Evolutionary conservation across 2,888 invertebrate species (phyloP), one percentile per base, ranked within the genome.

Genomic region (Emmelina monodactyla): DNA sequence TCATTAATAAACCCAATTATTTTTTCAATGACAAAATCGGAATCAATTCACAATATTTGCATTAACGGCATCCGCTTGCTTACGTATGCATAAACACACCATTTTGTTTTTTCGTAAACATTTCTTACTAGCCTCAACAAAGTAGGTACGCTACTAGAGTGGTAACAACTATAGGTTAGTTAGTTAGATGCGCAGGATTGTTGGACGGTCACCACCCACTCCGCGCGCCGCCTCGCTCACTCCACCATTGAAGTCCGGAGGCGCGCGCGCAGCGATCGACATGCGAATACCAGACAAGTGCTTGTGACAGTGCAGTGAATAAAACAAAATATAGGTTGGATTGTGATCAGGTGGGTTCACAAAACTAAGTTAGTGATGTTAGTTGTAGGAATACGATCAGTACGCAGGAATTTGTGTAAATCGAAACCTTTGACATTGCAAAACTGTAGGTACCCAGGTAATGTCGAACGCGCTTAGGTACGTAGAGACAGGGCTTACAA

Each of bases 161-260:
- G n/a, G n/a, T n/a, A n/a, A n/a, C n/a, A n/a, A n/a, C n/a, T n/a
- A 19, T 5, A 19, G 19, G 5, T 19, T 19, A 19, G 19, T 19
- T 19, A 6, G 19, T 9, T 5, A 19, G 25, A 3, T 7, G 9
- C n/a, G 25, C 25, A n/a, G 3, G n/a, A 11, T n/a, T 10, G 25
- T n/a, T 25, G n/a, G 19, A 9, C 19, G 25, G 25, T 25, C 25
- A 25, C 4, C 25, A 11, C 25, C 25, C 11, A 25, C 25, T 25
- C n/a, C 25, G 25, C 25, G 25, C n/a, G 25, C 25, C 25, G 25
- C 25, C 25, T 25, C 25, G 25, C 65, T 69, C 73, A 71, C 63
- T 72, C 57, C 44, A 51, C 50, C 46, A 47, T 43, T 59, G 60
- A 56, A 54, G 54, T 54, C 61, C 60, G 59, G 45, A 54, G 59